Evolutionary conservation across 2,113 vertebrate species (phyloP), one percentile per base, ranked within the genome.

Genomic region (Crotalus viridis): DNA sequence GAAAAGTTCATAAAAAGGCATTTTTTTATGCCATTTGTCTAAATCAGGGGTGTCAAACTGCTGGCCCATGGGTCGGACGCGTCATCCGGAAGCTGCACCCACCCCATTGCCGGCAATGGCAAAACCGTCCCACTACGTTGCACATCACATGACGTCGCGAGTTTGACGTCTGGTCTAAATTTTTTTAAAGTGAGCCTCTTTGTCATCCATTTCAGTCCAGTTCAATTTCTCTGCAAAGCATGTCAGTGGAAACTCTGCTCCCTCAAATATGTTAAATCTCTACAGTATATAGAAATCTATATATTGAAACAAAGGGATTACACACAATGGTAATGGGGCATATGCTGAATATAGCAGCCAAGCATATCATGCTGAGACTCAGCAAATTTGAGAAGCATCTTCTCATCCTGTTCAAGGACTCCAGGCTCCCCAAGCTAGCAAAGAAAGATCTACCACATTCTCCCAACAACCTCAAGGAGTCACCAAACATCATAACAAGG

Each of bases 21-120:
- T 95, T 94, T 95, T 95, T 69, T 69, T 95, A 93, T 69, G 90
- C 94, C 92, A 89, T 94, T 93, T 93, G 91, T 92, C 94, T 90
- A 94, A 95, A 90, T 91, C 85, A 43, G 43, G 43, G 43, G 43
- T 43, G 43, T 43, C 43, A 43, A 43, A 43, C 43, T 43, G 43
- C 43, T 3, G 0, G 43, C 43, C 43, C 43, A 43, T 43, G 43
- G 43, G 43, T 4, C 43, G 3, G 43, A 43, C 3, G 43, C 3
- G 43, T 43, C 43, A 43, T 43, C 43, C 43, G 3, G 43, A 43
- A 43, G 43, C 43, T 2, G 43, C 43, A 43, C 43, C 3, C 43
- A 43, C 43, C 43, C 43, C 43, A 43, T 43, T 43, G 43, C 43
- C 43, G 43, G 43, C 43, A 43, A 43, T 43, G 43, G 43, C 43